A percentile compares a stretch with the other conserved stretches of the same genome.
Evolutionary conservation across 2,888 invertebrate genomes (phyloP).

Genomic region (Biston stratarius): DNA sequence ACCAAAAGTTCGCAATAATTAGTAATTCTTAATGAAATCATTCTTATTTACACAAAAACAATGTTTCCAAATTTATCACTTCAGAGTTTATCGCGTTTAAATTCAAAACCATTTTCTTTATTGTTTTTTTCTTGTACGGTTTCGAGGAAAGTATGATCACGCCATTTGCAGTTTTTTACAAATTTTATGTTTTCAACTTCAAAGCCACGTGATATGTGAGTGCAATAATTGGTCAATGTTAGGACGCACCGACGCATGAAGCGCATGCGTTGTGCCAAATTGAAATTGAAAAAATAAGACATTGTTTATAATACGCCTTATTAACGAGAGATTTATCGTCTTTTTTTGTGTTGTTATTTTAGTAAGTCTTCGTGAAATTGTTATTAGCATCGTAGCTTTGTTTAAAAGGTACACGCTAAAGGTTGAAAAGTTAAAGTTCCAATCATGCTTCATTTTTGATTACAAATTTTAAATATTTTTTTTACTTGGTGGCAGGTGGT

Average conservation of each 20-base stretch:
- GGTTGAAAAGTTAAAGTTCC: background rate
- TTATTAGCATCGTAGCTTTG: slow-evolving; percentile 6
- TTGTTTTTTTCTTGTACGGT: slow-evolving; percentile 39
- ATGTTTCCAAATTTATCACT: slow-evolving; percentile 21
- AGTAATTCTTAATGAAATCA: background rate
- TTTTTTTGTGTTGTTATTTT: slow-evolving; percentile 55
- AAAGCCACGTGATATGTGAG: slow-evolving; percentile 62
- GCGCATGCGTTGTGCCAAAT: slow-evolving; percentile 69
- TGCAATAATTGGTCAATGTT: slow-evolving; percentile 67
- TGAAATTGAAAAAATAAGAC: slow-evolving; percentile 65
- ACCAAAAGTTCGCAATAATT: too few relatives aligned
- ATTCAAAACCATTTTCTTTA: slow-evolving; percentile 19
- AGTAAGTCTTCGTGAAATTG: slow-evolving; percentile 43
- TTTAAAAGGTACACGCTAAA: background rate
- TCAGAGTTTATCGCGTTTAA: slow-evolving; percentile 13
- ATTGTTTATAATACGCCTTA: slow-evolving; percentile 76
- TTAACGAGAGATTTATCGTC: slow-evolving; percentile 75
- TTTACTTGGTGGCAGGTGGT: too few relatives aligned
- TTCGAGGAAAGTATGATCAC: slow-evolving; percentile 56
- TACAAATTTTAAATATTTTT: too few relatives aligned
- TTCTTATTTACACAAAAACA: slow-evolving; percentile 5
- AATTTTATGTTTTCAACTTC: slow-evolving; percentile 64
- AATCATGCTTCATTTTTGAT: too few relatives aligned
- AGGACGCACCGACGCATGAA: slow-evolving; percentile 61
- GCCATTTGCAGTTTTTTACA: slow-evolving; percentile 55